A percentile compares a stretch with the other conserved stretches of the same genome.
These are phyloP conservation scores for Xiphorhynchus erythropygius DNA, from an alignment of 2,797 vertebrate genomes.

Conservation along the genomic window DNA sequence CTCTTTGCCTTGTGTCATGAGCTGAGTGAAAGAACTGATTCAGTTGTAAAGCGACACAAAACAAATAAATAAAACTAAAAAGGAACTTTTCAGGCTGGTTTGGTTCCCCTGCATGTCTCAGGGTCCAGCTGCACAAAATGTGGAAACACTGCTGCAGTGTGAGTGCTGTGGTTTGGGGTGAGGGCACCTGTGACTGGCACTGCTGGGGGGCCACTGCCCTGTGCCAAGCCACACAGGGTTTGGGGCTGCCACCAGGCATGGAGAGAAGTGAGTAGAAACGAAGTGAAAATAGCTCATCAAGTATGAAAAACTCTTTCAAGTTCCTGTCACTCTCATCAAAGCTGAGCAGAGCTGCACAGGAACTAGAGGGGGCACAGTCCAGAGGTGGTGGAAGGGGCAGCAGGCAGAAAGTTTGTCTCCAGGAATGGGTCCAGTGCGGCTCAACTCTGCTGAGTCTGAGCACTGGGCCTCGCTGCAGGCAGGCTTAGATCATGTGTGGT, in stretches of 20 bases:
- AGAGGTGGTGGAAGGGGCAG: not conserved
- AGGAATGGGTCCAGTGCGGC: rapidly evolving
- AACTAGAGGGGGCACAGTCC: rapidly evolving
- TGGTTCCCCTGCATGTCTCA: not conserved
- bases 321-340: not conserved
- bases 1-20: not conserved
- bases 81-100: not conserved
- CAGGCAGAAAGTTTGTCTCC: rapidly evolving
- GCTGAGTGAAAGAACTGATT: not conserved
- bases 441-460: not conserved
- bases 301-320: not conserved
- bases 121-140: not conserved
- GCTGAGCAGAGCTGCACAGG: rapidly evolving
- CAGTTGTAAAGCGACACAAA: not conserved
- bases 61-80: not conserved
- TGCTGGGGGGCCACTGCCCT: not conserved
- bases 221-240: not conserved
- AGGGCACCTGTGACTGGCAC: not conserved
- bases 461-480: not conserved
- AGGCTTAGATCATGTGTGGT: not conserved
- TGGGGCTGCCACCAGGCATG: rapidly evolving
- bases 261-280: not conserved
- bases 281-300: not conserved
- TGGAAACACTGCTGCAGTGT: not conserved
- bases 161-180: not conserved